Conservation (phyloP, 2,888 invertebrate species). For the Dioctria linearis region DNA sequence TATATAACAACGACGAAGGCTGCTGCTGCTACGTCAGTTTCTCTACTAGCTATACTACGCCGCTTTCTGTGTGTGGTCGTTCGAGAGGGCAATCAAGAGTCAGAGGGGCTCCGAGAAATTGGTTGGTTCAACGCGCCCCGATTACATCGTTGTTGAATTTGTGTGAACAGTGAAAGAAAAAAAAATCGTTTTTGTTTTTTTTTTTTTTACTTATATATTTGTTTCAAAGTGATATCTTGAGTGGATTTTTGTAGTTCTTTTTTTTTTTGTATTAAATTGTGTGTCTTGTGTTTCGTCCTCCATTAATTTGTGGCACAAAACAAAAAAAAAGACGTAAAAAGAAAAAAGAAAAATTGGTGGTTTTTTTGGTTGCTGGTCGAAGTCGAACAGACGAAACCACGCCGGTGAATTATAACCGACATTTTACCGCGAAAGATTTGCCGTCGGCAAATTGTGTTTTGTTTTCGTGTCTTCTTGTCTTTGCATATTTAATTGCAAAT, state of each 20-base stretch:
- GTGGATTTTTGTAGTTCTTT: background rate
- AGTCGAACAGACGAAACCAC: background rate
- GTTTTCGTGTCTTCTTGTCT: background rate
- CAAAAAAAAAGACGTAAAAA: too few species aligned
- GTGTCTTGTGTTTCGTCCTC: background rate
- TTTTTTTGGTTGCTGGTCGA: background rate
- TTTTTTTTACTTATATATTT: background rate
- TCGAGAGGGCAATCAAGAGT: background rate
- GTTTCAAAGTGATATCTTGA: conserved; percentile 7
- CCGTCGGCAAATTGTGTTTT: background rate
- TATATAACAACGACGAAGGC: background rate
- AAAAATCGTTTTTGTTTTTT: too few species aligned
- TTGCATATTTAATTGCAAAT: too few species aligned
- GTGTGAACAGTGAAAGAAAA: background rate
- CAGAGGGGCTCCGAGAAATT: background rate
- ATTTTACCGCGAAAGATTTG: background rate
- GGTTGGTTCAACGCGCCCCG: background rate
- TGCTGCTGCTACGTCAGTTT: background rate
- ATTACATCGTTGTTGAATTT: background rate
- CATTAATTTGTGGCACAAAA: background rate
- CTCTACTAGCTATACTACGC: background rate
- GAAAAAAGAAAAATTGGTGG: background rate
- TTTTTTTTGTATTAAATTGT: too few species aligned
- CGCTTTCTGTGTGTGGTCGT: conserved; percentile 22
- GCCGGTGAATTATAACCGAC: background rate